Base-by-base conservation (phyloP, 2,797 vertebrate genomes). In the Apodemus agrarius region DNA sequence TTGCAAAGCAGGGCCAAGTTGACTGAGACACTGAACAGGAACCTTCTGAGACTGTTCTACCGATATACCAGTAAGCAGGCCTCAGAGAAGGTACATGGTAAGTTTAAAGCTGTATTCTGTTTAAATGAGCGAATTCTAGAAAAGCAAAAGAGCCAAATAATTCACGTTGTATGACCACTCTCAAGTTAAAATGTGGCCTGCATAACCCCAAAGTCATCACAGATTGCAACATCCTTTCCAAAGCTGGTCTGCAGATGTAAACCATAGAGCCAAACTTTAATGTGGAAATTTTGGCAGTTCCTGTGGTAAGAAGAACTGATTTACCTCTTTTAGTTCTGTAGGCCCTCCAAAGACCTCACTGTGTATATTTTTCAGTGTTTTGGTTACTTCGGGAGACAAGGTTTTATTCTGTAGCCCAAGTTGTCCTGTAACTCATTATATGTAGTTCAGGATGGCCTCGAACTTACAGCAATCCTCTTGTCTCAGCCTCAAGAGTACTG, bases 261-360 rank as follows among this genome's bases (percentile, higher is more conserved):
- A 93, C 34, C 11, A 78, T 88, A 22, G 72, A 93, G 87, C 61
- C 81, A 94, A 95, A 85, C 17, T 95, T 96, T 96, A 95, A 95
- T 96, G 93, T 88, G 84, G 92, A 97, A 97, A 91, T 97, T 75
- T 0, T 95, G 91, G 89, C 76, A 95, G 96, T 91, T 85, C 79
- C 29, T 93, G 9, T 78, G 84, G 87, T 94, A 94, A 65, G 54
- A 95, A 94, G 89, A 95, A 91, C 79, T 46, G 16, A 94, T 65
- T 94, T 59, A 85, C 49, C 49, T 83, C 22, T 94, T 83, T 93
- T 79, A 96, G 43, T 78, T 89, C 67, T 93, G 59, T 75, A 76
- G 59, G 37, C 57, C 37, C 75, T 94, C 43, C 22, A 93, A 89
- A 91, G 80, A 78, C 52, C 57, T 54, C 37, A 82, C n/a, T 79